Conservation (phyloP, 2,113 vertebrate species). For the Toxotes chatareus region DNA sequence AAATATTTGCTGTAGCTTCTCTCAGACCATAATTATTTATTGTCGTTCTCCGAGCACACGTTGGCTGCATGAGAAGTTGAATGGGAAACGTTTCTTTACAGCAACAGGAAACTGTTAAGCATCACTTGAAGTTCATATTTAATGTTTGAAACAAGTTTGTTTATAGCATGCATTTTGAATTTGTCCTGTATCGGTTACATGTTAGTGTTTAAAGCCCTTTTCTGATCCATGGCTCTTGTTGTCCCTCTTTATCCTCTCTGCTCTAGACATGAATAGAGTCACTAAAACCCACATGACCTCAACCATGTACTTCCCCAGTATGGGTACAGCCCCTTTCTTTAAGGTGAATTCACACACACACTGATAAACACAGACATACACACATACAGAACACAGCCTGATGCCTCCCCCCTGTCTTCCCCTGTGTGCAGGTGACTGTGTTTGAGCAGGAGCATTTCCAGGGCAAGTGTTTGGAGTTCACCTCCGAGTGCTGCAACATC, state of each 20-base stretch:
- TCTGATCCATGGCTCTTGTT: not conserved
- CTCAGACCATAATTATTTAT: not conserved
- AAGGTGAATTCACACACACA: constrained; percentile 62
- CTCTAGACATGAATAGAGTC: constrained; percentile 68
- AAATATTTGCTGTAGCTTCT: not conserved
- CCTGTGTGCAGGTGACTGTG: constrained; percentile 71
- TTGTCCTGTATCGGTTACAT: not conserved
- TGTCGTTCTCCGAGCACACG: not conserved
- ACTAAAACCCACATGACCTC: constrained; percentile 61
- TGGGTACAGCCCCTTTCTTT: constrained; percentile 75
- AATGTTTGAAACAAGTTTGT: not conserved
- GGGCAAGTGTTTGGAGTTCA: constrained; percentile 77
- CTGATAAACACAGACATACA: not conserved
- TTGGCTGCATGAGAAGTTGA: not conserved
- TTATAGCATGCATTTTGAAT: not conserved
- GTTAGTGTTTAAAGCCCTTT: not conserved
- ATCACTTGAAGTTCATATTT: not conserved
- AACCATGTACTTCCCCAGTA: constrained; percentile 54
- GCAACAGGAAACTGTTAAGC: not conserved
- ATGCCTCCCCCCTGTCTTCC: not conserved
- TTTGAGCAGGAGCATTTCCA: constrained; percentile 81
- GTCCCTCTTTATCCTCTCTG: not conserved
- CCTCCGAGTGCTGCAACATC: constrained; percentile 79
- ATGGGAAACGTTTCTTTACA: not conserved
- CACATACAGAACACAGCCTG: not conserved